Conservation (phyloP, 2,113 vertebrate genomes). For the Mixornis gularis region DNA sequence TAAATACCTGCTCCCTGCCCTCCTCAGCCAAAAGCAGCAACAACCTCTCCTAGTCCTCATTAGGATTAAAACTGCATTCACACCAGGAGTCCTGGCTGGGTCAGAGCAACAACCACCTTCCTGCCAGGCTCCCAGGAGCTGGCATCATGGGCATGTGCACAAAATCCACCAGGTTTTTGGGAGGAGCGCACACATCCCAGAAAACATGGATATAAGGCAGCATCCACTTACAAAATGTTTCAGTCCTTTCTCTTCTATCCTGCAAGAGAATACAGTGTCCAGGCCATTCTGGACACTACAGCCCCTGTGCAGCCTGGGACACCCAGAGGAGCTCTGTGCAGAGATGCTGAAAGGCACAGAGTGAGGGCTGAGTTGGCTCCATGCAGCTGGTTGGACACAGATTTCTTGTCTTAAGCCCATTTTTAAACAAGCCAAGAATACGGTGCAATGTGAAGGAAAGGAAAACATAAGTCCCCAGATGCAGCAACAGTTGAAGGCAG, state of each 20-base stretch:
- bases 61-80: neutral
- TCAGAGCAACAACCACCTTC: neutral
- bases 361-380: neutral
- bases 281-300: neutral
- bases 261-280: rapidly evolving
- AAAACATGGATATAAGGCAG: neutral
- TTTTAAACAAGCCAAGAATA: slow-evolving; percentile 13
- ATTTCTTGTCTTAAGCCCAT: neutral
- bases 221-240: neutral
- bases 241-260: neutral
- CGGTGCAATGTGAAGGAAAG: neutral
- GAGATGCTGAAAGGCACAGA: neutral
- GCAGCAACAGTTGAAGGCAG: neutral
- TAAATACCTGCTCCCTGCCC: neutral
- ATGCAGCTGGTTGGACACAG: neutral
- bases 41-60: neutral
- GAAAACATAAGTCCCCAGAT: neutral
- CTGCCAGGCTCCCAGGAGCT: neutral
- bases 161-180: neutral
- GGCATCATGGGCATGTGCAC: rapidly evolving
- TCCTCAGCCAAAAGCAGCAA: neutral
- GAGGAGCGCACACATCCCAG: neutral
- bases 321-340: neutral
- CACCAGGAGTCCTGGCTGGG: neutral
- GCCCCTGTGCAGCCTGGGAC: neutral